These are phyloP conservation scores for Polypedilum pembai DNA, from an alignment of 1,140 invertebrate genomes.

Conservation along the genomic window DNA sequence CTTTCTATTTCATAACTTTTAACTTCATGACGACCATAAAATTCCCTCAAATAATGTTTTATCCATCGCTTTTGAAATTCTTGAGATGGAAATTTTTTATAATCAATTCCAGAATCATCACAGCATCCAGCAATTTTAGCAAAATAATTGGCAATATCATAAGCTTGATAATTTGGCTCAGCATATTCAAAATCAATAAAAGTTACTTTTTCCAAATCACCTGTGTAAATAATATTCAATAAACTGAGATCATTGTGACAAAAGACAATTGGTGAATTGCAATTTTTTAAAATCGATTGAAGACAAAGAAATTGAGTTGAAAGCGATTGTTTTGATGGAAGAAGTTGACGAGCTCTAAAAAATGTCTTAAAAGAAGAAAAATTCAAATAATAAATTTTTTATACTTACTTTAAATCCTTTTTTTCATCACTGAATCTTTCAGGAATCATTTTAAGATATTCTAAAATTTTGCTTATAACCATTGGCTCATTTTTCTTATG, in stretches of 20 bases:
- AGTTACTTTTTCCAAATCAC: constrained; percentile 60
- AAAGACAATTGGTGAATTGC: constrained; percentile 79
- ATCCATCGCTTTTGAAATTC: constrained; percentile 80
- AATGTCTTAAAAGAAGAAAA: not conserved
- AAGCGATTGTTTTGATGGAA: constrained; percentile 42
- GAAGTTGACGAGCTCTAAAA: constrained; percentile 29
- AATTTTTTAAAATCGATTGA: constrained; percentile 54
- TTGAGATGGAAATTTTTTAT: constrained; percentile 67
- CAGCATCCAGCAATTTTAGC: constrained; percentile 85
- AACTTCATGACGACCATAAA: constrained; percentile 44
- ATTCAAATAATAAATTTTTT: too few species aligned
- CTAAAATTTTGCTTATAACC: constrained; percentile 67
- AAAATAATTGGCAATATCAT: constrained; percentile 97
- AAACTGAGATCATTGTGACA: constrained; percentile 96
- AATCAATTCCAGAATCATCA: constrained; percentile 61
- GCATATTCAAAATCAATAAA: constrained; percentile 99
- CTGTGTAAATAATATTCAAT: constrained; percentile 83
- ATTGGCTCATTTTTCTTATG: constrained; percentile 48
- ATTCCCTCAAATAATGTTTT: constrained; percentile 61
- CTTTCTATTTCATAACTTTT: constrained; percentile 55
- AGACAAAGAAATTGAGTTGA: constrained; percentile 61
- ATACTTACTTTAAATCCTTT: constrained; percentile 56
- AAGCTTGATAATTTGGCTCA: constrained; percentile 88
- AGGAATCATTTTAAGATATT: constrained; percentile 66
- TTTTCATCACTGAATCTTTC: constrained; percentile 51